Evolutionary conservation across 2,113 vertebrate genomes (phyloP).

Genomic region (Bubalus kerabau): DNA sequence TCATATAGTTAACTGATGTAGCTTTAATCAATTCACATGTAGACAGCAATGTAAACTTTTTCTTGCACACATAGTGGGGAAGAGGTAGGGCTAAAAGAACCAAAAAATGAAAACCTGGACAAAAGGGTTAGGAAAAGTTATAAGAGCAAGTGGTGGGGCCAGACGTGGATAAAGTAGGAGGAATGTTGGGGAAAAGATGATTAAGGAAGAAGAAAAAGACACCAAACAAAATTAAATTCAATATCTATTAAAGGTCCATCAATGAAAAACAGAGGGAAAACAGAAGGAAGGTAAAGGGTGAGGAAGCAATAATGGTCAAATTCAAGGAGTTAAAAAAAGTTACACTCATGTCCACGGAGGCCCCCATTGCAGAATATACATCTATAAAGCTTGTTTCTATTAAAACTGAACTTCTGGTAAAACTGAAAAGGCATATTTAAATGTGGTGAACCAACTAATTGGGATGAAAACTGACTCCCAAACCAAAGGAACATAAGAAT

Average conservation of each 20-base stretch:
- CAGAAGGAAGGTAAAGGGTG: not conserved
- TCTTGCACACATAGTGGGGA: not conserved
- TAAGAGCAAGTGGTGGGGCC: not conserved
- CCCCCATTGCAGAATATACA: not conserved
- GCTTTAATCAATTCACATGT: not conserved
- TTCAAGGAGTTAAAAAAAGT: not conserved
- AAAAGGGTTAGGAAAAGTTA: not conserved
- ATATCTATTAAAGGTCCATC: not conserved
- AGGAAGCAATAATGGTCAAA: not conserved
- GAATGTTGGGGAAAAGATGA: not conserved
- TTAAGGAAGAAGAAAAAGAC: not conserved
- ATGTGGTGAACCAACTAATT: not conserved
- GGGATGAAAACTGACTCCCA: conserved; percentile 6
- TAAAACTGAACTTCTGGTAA: not conserved
- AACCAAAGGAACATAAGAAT: conserved; percentile 4
- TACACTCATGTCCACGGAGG: not conserved
- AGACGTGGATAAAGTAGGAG: not conserved
- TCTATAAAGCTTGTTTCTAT: not conserved
- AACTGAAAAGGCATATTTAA: not conserved
- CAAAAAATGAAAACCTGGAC: not conserved
- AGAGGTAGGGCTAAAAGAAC: not conserved
- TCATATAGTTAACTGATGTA: not conserved
- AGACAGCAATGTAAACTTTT: not conserved
- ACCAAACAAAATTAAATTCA: not conserved
- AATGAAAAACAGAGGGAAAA: not conserved